These are phyloP conservation scores for Halcyon senegalensis DNA, from an alignment of 2,113 vertebrate genomes.

Conservation along the genomic window DNA sequence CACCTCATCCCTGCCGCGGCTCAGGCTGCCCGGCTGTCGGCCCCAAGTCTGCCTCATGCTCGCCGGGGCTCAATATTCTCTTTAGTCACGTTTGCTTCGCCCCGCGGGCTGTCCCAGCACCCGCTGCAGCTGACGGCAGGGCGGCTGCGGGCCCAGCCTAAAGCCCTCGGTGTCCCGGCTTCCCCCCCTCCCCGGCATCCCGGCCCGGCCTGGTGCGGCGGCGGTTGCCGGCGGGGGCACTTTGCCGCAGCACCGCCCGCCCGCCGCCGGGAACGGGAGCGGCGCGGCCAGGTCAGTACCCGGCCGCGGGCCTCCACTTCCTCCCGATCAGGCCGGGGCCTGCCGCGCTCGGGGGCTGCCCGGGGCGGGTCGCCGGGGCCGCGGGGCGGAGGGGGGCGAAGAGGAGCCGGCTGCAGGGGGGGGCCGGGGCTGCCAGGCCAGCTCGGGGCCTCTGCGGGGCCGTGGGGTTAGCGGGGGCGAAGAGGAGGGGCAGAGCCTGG, in stretches of 20 bases:
- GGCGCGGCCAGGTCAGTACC: not conserved
- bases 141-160: not conserved
- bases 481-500: not conserved
- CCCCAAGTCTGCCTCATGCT: accelerated
- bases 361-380: not conserved
- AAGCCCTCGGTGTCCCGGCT: not conserved
- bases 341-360: not conserved
- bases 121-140: accelerated
- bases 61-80: accelerated
- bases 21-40: not conserved
- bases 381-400: too few relatives aligned
- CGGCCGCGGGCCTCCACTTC: accelerated
- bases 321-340: too few relatives aligned
- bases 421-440: too few relatives aligned
- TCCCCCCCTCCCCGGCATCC: not conserved
- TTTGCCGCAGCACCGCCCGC: not conserved
- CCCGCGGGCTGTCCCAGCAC: accelerated
- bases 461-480: too few relatives aligned
- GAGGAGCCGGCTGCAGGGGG: too few relatives aligned
- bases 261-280: not conserved
- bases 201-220: not conserved
- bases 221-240: not conserved
- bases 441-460: not conserved
- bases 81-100: accelerated
- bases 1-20: accelerated